Percentiles rank a stretch among this genome's conserved stretches.
phyloP scores from a whole-genome alignment of 2,888 invertebrate genomes.

The Epirrita christyi region DNA sequence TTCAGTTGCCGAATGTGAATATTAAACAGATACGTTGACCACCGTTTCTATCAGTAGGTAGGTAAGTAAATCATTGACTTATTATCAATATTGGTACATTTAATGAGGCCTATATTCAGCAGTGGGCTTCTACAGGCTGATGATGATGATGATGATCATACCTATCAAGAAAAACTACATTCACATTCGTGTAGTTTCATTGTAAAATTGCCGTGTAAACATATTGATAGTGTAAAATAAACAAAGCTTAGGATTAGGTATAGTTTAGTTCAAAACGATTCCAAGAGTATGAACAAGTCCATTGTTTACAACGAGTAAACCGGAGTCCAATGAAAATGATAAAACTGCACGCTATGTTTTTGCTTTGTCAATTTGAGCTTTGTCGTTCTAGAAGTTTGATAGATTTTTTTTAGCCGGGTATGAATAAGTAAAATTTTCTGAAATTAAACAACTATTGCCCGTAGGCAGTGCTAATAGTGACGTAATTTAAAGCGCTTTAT shows the following conservation, averaged over 20 bases:
- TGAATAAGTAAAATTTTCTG: no score
- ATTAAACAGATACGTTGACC: no score
- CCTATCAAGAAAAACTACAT: neutral
- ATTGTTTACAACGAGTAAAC: constrained; percentile 2
- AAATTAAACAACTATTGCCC: no score
- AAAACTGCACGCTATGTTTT: neutral
- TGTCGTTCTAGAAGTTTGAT: neutral
- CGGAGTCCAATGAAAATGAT: neutral
- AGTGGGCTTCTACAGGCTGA: no score
- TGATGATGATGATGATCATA: no score
- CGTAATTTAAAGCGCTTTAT: no score
- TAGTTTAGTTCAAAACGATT: neutral
- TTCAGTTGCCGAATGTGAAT: neutral
- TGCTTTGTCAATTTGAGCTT: neutral
- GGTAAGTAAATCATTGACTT: no score
- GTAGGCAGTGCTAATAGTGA: no score
- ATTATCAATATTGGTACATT: no score
- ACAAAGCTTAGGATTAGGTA: neutral
- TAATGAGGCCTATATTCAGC: no score
- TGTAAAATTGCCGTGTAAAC: neutral
- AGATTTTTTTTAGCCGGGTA: neutral
- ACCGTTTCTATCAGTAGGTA: no score
- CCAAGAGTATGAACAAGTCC: neutral
- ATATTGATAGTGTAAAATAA: neutral
- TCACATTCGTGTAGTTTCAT: neutral